A percentile compares a stretch with the other conserved stretches of the same genome.
Evolutionary conservation across 1,140 invertebrate genomes (phyloP).

Genomic region (Pararge aegeria): DNA sequence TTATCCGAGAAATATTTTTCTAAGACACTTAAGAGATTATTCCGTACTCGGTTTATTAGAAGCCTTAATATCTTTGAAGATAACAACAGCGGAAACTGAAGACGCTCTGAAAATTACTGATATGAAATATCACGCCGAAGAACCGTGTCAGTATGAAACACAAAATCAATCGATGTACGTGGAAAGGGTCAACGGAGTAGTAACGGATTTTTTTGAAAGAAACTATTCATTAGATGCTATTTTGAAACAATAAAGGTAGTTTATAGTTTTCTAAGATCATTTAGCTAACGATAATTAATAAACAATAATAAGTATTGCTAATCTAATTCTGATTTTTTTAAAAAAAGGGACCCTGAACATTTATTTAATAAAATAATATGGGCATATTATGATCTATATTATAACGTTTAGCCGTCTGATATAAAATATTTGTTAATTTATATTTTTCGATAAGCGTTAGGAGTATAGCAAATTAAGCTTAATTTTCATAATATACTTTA

Average conservation of each 20-base stretch:
- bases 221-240: constrained; percentile 46
- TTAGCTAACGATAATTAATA: too few relatives aligned
- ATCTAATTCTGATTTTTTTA: too few relatives aligned
- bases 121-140: constrained; percentile 46
- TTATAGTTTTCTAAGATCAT: too few relatives aligned
- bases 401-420: too few relatives aligned
- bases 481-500: too few relatives aligned
- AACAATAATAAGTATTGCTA: too few relatives aligned
- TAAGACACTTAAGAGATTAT: constrained; percentile 51
- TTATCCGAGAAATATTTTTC: constrained; percentile 70
- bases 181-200: constrained; percentile 56
- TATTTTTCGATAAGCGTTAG: too few relatives aligned
- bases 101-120: constrained; percentile 59
- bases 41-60: constrained; percentile 59
- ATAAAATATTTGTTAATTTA: too few relatives aligned
- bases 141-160: constrained; percentile 33
- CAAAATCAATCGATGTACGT: constrained; percentile 40
- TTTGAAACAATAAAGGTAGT: constrained; percentile 14
- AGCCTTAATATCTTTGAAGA: constrained; percentile 63
- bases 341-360: too few relatives aligned
- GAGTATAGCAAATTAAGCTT: too few relatives aligned
- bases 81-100: constrained; percentile 55
- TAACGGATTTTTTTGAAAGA: constrained; percentile 51
- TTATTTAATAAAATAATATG: too few relatives aligned
- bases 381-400: too few relatives aligned